These are phyloP conservation scores for Andrena haemorrhoa DNA, from an alignment of 2,888 invertebrate genomes.

Conservation along the genomic window DNA sequence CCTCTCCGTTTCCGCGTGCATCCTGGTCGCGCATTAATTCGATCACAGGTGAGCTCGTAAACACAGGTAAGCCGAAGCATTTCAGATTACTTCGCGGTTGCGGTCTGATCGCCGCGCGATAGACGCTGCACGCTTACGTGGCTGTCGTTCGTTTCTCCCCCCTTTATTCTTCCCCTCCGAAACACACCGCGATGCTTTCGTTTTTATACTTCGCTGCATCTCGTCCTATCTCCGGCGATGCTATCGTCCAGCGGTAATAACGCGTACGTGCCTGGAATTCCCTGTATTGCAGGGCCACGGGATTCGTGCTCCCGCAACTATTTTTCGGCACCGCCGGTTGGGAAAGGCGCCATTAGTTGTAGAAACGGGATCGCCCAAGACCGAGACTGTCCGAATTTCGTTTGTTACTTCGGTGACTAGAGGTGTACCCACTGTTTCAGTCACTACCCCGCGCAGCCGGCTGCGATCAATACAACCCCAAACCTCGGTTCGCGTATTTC, in stretches of 20 bases:
- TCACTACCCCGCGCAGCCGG: conserved; percentile 75
- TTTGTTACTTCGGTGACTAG: conserved; percentile 70
- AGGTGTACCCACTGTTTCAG: conserved; percentile 79
- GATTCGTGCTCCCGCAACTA: background rate
- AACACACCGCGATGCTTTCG: background rate
- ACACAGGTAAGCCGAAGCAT: conserved; percentile 52
- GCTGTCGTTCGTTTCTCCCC: conserved; percentile 32
- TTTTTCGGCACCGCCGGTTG: background rate
- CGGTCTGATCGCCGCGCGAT: conserved; percentile 47
- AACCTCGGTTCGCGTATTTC: conserved; percentile 81
- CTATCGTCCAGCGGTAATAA: conserved; percentile 11
- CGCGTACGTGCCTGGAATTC: conserved; percentile 10
- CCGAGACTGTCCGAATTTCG: conserved; percentile 60
- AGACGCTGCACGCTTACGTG: conserved; percentile 32
- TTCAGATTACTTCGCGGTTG: conserved; percentile 52
- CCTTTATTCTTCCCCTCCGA: conserved; percentile 14
- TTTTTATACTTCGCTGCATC: conserved; percentile 14
- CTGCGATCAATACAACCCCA: conserved; percentile 82
- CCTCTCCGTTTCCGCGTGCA: conserved; percentile 10
- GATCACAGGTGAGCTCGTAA: conserved; percentile 45
- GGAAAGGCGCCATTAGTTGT: background rate
- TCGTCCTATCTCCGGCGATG: conserved; percentile 5
- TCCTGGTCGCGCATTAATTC: conserved; percentile 56
- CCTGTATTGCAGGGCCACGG: background rate
- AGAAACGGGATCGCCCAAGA: conserved; percentile 42